phyloP scores from a whole-genome alignment of 2,113 vertebrate species.

The Ptyas mucosa region DNA sequence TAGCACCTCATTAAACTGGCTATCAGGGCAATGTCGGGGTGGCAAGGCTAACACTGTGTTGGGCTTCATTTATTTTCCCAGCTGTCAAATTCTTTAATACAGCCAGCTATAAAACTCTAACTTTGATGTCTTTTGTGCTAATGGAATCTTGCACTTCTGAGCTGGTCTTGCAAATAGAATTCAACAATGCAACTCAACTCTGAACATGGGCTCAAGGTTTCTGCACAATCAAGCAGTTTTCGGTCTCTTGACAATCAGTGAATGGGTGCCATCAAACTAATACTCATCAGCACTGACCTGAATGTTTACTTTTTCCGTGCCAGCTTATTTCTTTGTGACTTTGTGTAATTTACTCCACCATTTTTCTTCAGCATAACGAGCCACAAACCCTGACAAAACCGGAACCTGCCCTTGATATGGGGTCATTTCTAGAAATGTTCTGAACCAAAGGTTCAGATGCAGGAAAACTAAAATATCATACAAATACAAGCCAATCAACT shows the following conservation, averaged over 20 bases:
- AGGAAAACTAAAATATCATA: background rate
- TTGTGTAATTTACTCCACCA: background rate
- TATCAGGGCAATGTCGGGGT: background rate
- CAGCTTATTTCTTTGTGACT: background rate
- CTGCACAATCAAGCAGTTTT: background rate
- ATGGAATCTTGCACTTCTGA: background rate
- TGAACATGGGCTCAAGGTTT: background rate
- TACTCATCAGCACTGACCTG: background rate
- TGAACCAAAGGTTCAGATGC: background rate
- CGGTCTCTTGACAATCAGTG: background rate
- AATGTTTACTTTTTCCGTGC: background rate
- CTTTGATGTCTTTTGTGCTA: background rate
- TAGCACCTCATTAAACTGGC: background rate
- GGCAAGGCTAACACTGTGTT: background rate
- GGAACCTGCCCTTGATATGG: background rate
- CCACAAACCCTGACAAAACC: background rate
- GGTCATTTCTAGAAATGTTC: background rate
- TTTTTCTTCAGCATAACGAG: background rate
- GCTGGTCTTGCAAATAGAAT: background rate
- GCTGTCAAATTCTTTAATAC: background rate
- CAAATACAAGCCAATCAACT: background rate
- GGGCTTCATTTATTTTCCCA: background rate
- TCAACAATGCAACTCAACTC: background rate
- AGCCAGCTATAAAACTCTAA: background rate
- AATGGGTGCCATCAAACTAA: background rate